Conservation (phyloP, 2,888 invertebrate species). For the Volucella inflata region DNA sequence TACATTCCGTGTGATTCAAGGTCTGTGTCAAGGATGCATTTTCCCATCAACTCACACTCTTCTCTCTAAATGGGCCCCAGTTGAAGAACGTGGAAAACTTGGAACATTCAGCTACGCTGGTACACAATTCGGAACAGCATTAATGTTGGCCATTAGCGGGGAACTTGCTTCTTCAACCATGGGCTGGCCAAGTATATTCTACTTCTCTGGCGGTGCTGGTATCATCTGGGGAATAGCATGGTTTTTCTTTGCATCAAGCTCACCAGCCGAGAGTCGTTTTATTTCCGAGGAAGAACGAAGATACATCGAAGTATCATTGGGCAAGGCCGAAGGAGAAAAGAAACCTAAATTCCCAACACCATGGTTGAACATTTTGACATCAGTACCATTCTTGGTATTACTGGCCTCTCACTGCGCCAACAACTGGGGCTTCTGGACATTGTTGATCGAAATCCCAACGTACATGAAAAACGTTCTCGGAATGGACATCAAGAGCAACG, state of each 20-base stretch:
- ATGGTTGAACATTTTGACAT: conserved; percentile 90
- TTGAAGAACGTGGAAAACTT: conserved; percentile 87
- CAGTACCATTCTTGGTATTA: conserved; percentile 90
- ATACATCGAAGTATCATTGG: conserved; percentile 86
- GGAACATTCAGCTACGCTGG: conserved; percentile 89
- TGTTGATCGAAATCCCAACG: conserved; percentile 91
- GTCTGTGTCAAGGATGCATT: conserved; percentile 88
- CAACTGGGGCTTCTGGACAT: conserved; percentile 92
- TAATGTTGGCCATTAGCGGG: conserved; percentile 88
- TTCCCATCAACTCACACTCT: conserved; percentile 88
- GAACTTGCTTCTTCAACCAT: conserved; percentile 87
- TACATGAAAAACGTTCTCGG: conserved; percentile 90
- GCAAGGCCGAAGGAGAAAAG: conserved; percentile 77
- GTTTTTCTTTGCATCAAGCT: conserved; percentile 87
- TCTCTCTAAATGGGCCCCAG: conserved; percentile 89
- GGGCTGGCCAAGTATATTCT: conserved; percentile 93
- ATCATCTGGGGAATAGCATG: conserved; percentile 87
- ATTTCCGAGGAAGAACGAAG: conserved; percentile 87
- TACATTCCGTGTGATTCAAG: conserved; percentile 87
- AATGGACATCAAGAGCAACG: conserved; percentile 89
- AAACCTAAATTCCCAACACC: conserved; percentile 85
- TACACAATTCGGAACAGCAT: conserved; percentile 90
- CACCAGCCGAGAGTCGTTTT: conserved; percentile 86
- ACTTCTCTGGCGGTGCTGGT: conserved; percentile 88
- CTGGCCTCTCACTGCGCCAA: conserved; percentile 89